A percentile compares a stretch with the other conserved stretches of the same genome.
Evolutionary conservation across 1,140 invertebrate species (phyloP).

Genomic region (Araneus ventricosus): DNA sequence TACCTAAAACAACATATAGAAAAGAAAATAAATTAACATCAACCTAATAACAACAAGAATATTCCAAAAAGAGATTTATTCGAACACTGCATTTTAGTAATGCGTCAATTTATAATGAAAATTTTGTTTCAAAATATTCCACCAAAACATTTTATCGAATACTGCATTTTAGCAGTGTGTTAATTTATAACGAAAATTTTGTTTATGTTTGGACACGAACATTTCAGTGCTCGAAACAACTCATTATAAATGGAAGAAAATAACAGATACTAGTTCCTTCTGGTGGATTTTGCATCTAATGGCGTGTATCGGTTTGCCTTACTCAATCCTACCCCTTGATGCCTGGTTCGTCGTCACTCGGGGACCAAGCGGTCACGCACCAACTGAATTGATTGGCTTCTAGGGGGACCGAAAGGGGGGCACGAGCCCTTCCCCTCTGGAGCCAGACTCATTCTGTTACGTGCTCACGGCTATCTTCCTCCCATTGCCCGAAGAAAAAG

Average conservation of each 20-base stretch:
- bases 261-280: not conserved
- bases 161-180: too few species aligned
- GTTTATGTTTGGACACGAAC: not conserved
- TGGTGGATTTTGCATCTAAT: constrained; percentile 56
- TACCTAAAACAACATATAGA: too few species aligned
- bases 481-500: constrained; percentile 19
- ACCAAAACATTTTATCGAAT: too few species aligned
- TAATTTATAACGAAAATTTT: too few species aligned
- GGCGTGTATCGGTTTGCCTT: constrained; percentile 56
- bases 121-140: too few species aligned
- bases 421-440: not conserved
- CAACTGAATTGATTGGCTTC: constrained; percentile 56
- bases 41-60: too few species aligned
- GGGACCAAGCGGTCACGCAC: constrained; percentile 54
- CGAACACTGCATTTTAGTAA: too few species aligned
- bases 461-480: constrained; percentile 38
- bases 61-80: too few species aligned
- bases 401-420: constrained; percentile 7
- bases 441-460: constrained; percentile 31
- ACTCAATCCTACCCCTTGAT: constrained; percentile 50
- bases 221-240: not conserved
- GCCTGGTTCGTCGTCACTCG: constrained; percentile 41
- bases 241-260: not conserved
- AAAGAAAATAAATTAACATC: too few species aligned
- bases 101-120: too few species aligned